Base-by-base conservation (phyloP, 2,888 invertebrate species). In the Troilus luridus region DNA sequence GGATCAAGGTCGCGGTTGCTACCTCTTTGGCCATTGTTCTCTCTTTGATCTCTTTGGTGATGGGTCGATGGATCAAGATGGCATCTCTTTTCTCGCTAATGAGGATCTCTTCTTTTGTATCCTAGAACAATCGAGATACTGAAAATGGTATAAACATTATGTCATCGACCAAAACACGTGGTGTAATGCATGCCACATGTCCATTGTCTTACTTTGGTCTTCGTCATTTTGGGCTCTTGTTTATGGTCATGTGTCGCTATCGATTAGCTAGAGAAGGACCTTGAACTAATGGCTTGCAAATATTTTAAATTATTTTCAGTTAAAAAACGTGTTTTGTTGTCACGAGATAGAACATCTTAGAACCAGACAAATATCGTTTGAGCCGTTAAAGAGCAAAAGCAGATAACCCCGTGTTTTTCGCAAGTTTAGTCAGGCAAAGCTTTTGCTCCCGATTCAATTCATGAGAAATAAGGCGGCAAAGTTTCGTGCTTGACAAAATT, bases 151-250 rank as follows among this genome's bases (percentile, higher is more conserved):
- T 77, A 77, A 77, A 77, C 72, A 77, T 77, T 77, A 77, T 77
- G 72, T 77, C 72, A 77, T 77, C 24, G 72, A 77, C 24, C 8
- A 77, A 77, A 77, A 77, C 72, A 77, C 41, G 72, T 77, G 72
- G 0, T 77, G 72, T 19, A 41, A 8, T 41, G 19, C 27, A 77
- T 41, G 27, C 17, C 72, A 41, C 72, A 77, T 77, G 72, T 0
- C 72, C 72, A 27, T 77, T 77, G 72, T 77, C 41, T 41, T 77
- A 6, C 14, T 11, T 14, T 67, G 72, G 72, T 41, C 41, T 77
- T 41, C 72, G 72, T 17, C 72, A 21, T 17, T 77, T 41, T 17
- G 8, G 41, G 19, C 72, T 27, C 27, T 19, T 77, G 27, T 17
- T 77, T 41, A 41, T 17, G 72, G 41, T 27, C 24, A 17, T 21